Evolutionary conservation across 2,113 vertebrate species (phyloP).

Genomic region (Brachypodius melanocephalos): DNA sequence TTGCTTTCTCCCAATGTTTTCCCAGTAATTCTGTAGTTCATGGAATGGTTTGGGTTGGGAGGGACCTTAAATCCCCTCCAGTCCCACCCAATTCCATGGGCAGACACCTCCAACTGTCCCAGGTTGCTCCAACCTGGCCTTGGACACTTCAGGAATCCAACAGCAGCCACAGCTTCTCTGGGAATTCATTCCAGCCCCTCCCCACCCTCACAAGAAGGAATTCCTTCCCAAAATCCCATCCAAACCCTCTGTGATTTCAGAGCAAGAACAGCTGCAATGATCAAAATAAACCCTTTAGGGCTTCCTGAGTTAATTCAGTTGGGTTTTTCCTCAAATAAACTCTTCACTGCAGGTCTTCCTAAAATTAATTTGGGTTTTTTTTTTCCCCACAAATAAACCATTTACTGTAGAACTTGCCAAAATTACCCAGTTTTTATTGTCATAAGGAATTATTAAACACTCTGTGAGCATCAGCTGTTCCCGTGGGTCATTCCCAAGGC

Average conservation of each 20-base stretch:
- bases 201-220: neutral
- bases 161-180: neutral
- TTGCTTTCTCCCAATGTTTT: neutral
- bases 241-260: fast-evolving
- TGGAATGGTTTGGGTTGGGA: neutral
- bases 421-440: neutral
- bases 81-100: neutral
- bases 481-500: neutral
- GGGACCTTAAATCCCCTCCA: neutral
- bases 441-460: fast-evolving
- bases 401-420: fast-evolving
- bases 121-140: neutral
- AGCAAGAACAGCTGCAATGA: neutral
- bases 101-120: neutral
- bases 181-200: neutral
- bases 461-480: neutral
- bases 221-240: neutral
- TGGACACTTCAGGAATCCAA: neutral
- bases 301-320: neutral
- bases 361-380: neutral
- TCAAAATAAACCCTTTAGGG: neutral
- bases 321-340: neutral
- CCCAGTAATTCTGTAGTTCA: neutral
- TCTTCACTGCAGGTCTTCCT: fast-evolving
- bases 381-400: neutral